Percentiles rank a stretch among this genome's conserved stretches.
Evolutionary conservation across 1,140 invertebrate genomes (phyloP).

Genomic region (Drosophila pachea): DNA sequence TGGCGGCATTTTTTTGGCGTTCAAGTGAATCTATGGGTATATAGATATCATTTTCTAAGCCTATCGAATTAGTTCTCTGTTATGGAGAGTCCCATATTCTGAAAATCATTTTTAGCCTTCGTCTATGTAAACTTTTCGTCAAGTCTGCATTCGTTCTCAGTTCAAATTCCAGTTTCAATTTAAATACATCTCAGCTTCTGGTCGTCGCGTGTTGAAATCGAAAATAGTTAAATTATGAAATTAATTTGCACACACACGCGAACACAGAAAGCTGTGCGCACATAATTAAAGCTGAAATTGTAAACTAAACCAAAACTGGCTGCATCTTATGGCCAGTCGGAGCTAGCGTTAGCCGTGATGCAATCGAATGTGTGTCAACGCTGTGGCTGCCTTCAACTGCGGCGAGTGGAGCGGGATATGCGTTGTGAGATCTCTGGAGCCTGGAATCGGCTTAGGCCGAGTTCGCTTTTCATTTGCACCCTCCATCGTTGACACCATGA

Average conservation of each 20-base stretch:
- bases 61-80: too few species aligned
- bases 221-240: constrained; percentile 67
- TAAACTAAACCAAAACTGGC: constrained; percentile 70
- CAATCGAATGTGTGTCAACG: constrained; percentile 73
- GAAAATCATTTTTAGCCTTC: too few species aligned
- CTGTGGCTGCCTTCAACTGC: constrained; percentile 10
- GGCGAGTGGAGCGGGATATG: constrained; percentile 32
- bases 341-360: constrained; percentile 49
- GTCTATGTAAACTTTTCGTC: too few species aligned
- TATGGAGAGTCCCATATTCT: too few species aligned
- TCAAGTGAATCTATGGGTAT: constrained; percentile 18
- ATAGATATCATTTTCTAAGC: constrained; percentile 2
- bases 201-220: constrained; percentile 42
- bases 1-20: constrained; percentile 45
- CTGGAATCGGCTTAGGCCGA: constrained; percentile 25
- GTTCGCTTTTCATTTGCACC: constrained; percentile 75
- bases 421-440: constrained; percentile 33
- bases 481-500: constrained; percentile 75
- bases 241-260: constrained; percentile 51
- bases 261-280: constrained; percentile 21
- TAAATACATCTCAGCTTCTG: constrained; percentile 6
- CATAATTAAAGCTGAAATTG: constrained; percentile 62
- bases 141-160: too few species aligned
- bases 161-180: neutral
- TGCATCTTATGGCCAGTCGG: constrained; percentile 61